A percentile compares a stretch with the other conserved stretches of the same genome.
phyloP scores from a whole-genome alignment of 2,888 invertebrate genomes.

The Andrena bucephala region DNA sequence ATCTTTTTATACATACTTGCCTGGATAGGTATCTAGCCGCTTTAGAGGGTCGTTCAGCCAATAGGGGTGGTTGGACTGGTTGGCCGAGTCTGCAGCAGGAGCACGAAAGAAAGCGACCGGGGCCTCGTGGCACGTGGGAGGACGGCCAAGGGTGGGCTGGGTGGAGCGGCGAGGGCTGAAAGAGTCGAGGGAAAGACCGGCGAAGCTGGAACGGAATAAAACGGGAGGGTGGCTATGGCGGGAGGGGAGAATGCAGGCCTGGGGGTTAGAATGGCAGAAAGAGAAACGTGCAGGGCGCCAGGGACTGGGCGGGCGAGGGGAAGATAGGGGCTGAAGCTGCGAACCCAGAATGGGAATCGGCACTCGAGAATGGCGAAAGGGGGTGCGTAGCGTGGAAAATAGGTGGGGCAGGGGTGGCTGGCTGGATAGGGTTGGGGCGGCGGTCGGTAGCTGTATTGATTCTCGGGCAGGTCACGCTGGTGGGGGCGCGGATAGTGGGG shows the following conservation, averaged over 20 bases:
- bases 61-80: conserved; percentile 74
- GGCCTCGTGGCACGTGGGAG: conserved; percentile 58
- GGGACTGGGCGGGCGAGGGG: conserved; percentile 45
- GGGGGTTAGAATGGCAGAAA: conserved; percentile 65
- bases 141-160: conserved; percentile 15
- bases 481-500: conserved; percentile 68
- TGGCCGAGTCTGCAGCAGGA: conserved; percentile 67
- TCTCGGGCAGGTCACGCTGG: conserved; percentile 80
- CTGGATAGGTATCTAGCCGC: conserved; percentile 49
- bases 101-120: conserved; percentile 51
- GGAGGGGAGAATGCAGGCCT: conserved; percentile 59
- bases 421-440: conserved; percentile 77
- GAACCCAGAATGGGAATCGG: conserved; percentile 75
- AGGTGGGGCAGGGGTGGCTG: conserved; percentile 62
- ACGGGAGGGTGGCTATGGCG: conserved; percentile 53
- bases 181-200: conserved; percentile 37
- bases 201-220: conserved; percentile 33
- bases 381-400: conserved; percentile 72
- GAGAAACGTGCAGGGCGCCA: conserved; percentile 56
- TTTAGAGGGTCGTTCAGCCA: conserved; percentile 69
- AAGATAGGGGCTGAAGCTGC: conserved; percentile 44
- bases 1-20: conserved; percentile 60
- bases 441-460: conserved; percentile 84
- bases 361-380: conserved; percentile 72
- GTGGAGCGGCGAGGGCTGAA: conserved; percentile 36